phyloP scores from a whole-genome alignment of 2,113 vertebrate genomes.

The Otocyon megalotis region DNA sequence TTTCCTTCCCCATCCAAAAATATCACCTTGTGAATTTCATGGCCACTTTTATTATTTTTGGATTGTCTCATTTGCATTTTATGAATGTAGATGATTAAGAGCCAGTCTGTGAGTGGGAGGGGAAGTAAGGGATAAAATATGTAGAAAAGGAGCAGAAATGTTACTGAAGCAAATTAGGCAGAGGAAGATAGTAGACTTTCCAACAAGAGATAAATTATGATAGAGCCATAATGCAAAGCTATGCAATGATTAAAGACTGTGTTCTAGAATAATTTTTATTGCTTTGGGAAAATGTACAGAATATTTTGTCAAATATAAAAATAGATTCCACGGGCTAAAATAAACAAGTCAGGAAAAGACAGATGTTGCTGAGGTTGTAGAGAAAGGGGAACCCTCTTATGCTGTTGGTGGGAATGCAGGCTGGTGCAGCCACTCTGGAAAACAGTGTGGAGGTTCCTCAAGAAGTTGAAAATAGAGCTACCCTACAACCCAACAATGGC shows the following conservation, averaged over 20 bases:
- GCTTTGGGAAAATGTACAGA: neutral
- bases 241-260: neutral
- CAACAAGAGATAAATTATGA: neutral
- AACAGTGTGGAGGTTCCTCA: no score
- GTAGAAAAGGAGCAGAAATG: constrained; percentile 51
- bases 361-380: no score
- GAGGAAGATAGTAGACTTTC: neutral
- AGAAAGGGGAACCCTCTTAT: no score
- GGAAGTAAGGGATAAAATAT: constrained; percentile 59
- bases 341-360: no score
- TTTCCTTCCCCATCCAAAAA: constrained; percentile 27
- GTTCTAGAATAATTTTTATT: neutral
- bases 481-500: no score
- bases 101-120: constrained; percentile 55
- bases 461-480: no score
- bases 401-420: no score
- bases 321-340: neutral
- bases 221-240: neutral
- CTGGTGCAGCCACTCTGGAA: no score
- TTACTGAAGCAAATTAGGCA: constrained; percentile 20
- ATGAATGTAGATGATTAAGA: constrained; percentile 60
- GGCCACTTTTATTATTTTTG: constrained; percentile 67
- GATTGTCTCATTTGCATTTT: constrained; percentile 71
- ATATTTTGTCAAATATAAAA: constrained; percentile 49
- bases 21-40: constrained; percentile 66